A percentile compares a stretch with the other conserved stretches of the same genome.
Evolutionary conservation across 2,797 vertebrate species (phyloP).

Genomic region (Hippocampus kuda): DNA sequence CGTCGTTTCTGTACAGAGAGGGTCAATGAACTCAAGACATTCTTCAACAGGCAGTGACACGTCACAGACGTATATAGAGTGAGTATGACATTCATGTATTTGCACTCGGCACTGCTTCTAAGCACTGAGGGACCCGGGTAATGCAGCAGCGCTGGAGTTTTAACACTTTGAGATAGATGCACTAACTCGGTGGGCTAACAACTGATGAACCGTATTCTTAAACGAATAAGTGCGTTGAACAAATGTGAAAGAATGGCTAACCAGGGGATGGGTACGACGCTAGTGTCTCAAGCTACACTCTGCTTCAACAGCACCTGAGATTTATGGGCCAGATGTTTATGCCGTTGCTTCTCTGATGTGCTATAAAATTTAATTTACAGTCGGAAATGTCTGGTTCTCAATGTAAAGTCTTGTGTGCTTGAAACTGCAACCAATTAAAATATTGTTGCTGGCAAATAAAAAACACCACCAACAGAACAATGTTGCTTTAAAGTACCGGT

Average conservation of each 20-base stretch:
- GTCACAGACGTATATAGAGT: constrained; percentile 12
- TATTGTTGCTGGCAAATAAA: constrained; percentile 1
- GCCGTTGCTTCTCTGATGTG: constrained; percentile 39
- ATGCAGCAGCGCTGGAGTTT: neutral
- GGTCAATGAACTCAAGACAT: constrained; percentile 40
- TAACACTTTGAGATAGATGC: neutral
- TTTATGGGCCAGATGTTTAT: constrained; percentile 58
- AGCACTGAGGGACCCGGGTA: neutral
- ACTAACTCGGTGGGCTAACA: constrained; percentile 5
- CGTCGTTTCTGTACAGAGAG: constrained; percentile 33
- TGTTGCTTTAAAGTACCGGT: neutral
- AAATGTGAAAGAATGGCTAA: constrained; percentile 48
- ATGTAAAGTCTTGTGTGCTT: constrained; percentile 9
- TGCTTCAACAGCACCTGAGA: constrained; percentile 40
- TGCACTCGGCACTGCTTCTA: constrained; percentile 3
- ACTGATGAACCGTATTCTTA: neutral
- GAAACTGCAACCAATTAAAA: constrained; percentile 22
- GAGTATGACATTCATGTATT: constrained; percentile 10
- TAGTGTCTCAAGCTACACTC: constrained; percentile 29
- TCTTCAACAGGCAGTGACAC: constrained; percentile 51
- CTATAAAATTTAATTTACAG: constrained; percentile 49
- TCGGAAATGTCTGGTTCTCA: constrained; percentile 7
- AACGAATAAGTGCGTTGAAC: constrained; percentile 30
- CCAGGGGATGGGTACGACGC: constrained; percentile 35
- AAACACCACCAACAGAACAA: neutral